A percentile compares a stretch with the other conserved stretches of the same genome.
These are phyloP conservation scores for Drosophila prosaltans DNA, from an alignment of 1,140 invertebrate genomes.

Conservation along the genomic window DNA sequence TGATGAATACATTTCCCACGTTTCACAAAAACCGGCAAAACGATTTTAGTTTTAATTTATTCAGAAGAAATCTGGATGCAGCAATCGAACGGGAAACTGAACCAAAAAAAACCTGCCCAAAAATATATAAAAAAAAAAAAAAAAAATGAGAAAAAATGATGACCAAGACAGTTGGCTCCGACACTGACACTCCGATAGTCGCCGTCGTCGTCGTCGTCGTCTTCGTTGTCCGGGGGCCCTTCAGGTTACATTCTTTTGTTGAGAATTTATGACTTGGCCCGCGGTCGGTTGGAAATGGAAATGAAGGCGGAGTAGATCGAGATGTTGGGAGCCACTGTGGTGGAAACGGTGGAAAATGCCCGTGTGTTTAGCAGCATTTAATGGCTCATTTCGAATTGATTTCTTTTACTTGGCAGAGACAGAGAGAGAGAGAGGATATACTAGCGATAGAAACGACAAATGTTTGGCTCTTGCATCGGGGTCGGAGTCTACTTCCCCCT, in stretches of 20 bases:
- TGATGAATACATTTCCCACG: slow-evolving; percentile 79
- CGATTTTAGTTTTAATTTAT: slow-evolving; percentile 79
- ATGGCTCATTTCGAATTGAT: slow-evolving; percentile 82
- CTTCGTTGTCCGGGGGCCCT: slow-evolving; percentile 34
- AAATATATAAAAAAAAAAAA: not conserved
- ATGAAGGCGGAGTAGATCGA: slow-evolving; percentile 20
- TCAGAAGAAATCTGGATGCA: slow-evolving; percentile 78
- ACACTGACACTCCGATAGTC: slow-evolving; percentile 10
- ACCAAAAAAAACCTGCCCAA: slow-evolving; percentile 44
- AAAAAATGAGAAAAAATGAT: slow-evolving; percentile 35
- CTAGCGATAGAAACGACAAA: not conserved
- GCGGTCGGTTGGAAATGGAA: slow-evolving; percentile 15
- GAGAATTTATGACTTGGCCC: slow-evolving; percentile 69
- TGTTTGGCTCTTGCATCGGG: too few relatives aligned
- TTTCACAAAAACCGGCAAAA: slow-evolving; percentile 45
- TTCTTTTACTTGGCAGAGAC: slow-evolving; percentile 60
- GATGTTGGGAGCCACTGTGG: slow-evolving; percentile 47
- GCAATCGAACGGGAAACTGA: slow-evolving; percentile 70
- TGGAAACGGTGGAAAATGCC: slow-evolving; percentile 81
- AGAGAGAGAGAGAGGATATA: slow-evolving; percentile 8
- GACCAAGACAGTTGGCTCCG: slow-evolving; percentile 32
- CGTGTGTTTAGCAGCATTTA: slow-evolving; percentile 81
- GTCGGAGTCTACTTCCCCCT: not conserved
- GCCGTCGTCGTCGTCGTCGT: not conserved
- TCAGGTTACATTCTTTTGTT: slow-evolving; percentile 79